Percentiles rank a stretch among this genome's conserved stretches.
Evolutionary conservation across 2,797 vertebrate species (phyloP).

Genomic region (Caiman crocodilus): DNA sequence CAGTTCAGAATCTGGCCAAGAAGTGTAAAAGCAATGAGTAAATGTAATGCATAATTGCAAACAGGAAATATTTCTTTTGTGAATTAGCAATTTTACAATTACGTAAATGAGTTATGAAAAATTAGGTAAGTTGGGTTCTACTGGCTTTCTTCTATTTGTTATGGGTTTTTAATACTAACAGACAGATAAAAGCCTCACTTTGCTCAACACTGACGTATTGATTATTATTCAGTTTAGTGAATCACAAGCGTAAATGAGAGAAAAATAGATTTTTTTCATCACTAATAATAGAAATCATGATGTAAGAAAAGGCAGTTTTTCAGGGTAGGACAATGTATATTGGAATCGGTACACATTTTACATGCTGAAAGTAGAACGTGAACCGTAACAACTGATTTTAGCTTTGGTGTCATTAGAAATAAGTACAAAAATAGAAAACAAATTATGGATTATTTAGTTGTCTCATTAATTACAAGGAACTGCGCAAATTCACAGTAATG

Average conservation of each 20-base stretch:
- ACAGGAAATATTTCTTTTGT: rapidly evolving
- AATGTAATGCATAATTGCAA: neutral
- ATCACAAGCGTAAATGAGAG: neutral
- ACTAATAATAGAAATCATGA: neutral
- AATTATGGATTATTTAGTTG: constrained; percentile 26
- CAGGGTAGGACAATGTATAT: neutral
- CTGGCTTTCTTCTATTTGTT: neutral
- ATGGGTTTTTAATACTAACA: neutral
- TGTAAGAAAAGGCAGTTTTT: neutral
- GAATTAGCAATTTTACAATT: neutral
- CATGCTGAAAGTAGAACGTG: neutral
- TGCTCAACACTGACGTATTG: neutral
- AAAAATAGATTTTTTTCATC: neutral
- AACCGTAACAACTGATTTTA: neutral
- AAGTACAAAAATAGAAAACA: constrained; percentile 31
- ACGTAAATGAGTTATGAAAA: rapidly evolving
- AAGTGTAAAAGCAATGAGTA: neutral
- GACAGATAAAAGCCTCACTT: neutral
- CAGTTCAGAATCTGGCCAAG: constrained; percentile 91
- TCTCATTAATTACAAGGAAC: neutral
- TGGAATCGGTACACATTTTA: neutral
- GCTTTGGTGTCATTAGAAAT: constrained; percentile 28
- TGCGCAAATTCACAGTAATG: neutral
- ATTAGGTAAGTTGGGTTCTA: neutral
- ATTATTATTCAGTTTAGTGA: neutral